A percentile compares a stretch with the other conserved stretches of the same genome.
Evolutionary conservation across 2,888 invertebrate genomes (phyloP).

Genomic region (Druceiella hillmani): DNA sequence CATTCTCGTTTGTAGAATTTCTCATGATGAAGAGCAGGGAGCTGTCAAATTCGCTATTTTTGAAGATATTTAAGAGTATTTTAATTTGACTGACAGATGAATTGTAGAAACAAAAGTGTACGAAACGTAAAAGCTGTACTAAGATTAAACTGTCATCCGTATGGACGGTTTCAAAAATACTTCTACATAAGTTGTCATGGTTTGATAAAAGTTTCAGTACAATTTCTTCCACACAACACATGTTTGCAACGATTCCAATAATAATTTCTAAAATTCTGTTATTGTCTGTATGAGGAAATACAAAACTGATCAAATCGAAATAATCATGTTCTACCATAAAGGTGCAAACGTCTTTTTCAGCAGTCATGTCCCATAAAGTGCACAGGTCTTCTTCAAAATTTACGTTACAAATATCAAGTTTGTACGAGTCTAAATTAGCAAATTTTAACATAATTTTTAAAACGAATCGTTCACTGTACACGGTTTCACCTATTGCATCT

Average conservation of each 20-base stretch:
- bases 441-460: constrained; percentile 62
- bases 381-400: constrained; percentile 69
- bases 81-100: constrained; percentile 36
- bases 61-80: constrained; percentile 45
- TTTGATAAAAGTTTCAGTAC: constrained; percentile 52
- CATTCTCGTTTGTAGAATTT: constrained; percentile 64
- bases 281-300: constrained; percentile 51
- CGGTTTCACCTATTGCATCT: constrained; percentile 74
- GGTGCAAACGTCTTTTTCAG: constrained; percentile 68
- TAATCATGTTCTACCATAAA: constrained; percentile 64
- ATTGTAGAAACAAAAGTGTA: constrained; percentile 51
- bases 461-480: constrained; percentile 73
- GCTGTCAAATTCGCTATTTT: constrained; percentile 46
- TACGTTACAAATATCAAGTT: constrained; percentile 52
- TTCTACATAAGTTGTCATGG: constrained; percentile 51
- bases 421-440: constrained; percentile 42
- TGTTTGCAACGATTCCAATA: constrained; percentile 79
- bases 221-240: constrained; percentile 64
- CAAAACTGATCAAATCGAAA: constrained; percentile 57
- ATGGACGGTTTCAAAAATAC: constrained; percentile 51
- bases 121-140: constrained; percentile 65
- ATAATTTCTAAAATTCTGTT: constrained; percentile 72
- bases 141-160: constrained; percentile 67
- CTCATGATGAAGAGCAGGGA: constrained; percentile 65
- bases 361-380: constrained; percentile 81